A percentile compares a stretch with the other conserved stretches of the same genome.
Evolutionary conservation across 2,797 vertebrate species (phyloP).

Genomic region (Peromyscus eremicus): DNA sequence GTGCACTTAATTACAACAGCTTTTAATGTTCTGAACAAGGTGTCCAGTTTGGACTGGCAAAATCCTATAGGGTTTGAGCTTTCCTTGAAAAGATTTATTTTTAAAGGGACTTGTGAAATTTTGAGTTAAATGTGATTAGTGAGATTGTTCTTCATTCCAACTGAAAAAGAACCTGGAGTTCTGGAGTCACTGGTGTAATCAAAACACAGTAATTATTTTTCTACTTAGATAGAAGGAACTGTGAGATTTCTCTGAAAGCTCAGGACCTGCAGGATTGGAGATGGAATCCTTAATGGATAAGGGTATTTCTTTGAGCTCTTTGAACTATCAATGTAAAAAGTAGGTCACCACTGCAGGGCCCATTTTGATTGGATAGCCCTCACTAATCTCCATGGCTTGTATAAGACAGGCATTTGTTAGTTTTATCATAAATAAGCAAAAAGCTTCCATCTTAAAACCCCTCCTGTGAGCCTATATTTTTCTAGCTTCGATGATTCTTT

Average conservation of each 20-base stretch:
- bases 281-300: background rate
- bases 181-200: background rate
- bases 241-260: slow-evolving; percentile 19
- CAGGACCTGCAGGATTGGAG: background rate
- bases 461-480: background rate
- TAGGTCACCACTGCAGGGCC: background rate
- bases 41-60: slow-evolving; percentile 12
- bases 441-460: background rate
- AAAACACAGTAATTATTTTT: slow-evolving; percentile 69
- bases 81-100: slow-evolving; percentile 59
- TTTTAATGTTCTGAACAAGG: slow-evolving; percentile 29
- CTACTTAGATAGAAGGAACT: slow-evolving; percentile 17
- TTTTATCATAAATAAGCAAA: background rate
- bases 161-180: background rate
- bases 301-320: slow-evolving; percentile 41
- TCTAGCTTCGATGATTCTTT: background rate
- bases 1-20: slow-evolving; percentile 43
- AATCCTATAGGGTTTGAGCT: background rate
- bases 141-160: slow-evolving; percentile 55
- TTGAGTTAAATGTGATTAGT: slow-evolving; percentile 58
- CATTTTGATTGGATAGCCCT: slow-evolving; percentile 15
- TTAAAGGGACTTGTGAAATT: slow-evolving; percentile 56
- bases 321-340: background rate
- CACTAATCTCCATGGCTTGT: background rate
- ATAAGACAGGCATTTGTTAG: background rate